Percentiles rank a stretch among this genome's conserved stretches.
Evolutionary conservation across 2,797 vertebrate genomes (phyloP).

Genomic region (Centroberyx gerrardi): DNA sequence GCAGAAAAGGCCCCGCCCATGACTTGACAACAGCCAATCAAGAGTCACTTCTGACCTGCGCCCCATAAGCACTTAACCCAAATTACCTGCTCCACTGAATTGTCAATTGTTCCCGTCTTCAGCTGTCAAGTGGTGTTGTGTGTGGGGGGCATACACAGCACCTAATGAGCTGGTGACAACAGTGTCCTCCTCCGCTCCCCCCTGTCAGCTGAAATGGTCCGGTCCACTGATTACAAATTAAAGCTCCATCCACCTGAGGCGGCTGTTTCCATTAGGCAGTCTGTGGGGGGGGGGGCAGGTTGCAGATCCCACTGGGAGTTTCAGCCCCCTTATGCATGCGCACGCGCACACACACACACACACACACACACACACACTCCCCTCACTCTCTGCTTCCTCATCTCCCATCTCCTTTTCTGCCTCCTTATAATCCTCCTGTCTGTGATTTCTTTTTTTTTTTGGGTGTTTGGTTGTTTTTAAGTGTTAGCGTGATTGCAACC

Average conservation of each 20-base stretch:
- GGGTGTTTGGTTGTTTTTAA: neutral
- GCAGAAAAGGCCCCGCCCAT: constrained; percentile 17
- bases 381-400: neutral
- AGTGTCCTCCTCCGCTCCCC: constrained; percentile 7
- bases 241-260: constrained; percentile 67
- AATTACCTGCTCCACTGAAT: constrained; percentile 75
- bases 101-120: constrained; percentile 57
- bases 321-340: neutral
- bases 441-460: constrained; percentile 12
- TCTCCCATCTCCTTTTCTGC: neutral
- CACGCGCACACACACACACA: neutral
- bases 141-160: constrained; percentile 45
- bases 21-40: constrained; percentile 18
- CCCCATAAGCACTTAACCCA: constrained; percentile 64
- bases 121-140: constrained; percentile 49
- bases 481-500: no score
- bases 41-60: constrained; percentile 46
- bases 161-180: constrained; percentile 59
- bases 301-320: constrained; percentile 50
- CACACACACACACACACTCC: neutral
- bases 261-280: constrained; percentile 57
- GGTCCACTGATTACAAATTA: constrained; percentile 75
- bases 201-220: constrained; percentile 60
- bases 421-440: constrained; percentile 41
- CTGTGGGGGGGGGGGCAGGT: constrained; percentile 40